Base-by-base conservation (phyloP, 1,140 invertebrate species). In the Medauroidea extradentata region DNA sequence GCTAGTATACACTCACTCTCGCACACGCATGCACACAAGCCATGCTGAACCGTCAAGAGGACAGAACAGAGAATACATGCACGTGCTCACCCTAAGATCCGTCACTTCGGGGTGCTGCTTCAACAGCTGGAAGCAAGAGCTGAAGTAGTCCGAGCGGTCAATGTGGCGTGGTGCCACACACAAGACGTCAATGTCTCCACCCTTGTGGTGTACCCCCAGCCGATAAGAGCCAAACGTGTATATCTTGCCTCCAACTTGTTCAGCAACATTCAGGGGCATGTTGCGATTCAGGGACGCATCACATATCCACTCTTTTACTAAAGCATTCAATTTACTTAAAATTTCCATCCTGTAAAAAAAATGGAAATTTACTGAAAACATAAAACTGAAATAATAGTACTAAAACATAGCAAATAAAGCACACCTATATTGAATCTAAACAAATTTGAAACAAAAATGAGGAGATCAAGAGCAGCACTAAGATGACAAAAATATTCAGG, bases 111-210 rank as follows among this genome's bases (percentile, higher is more conserved):
- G 78, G 70, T 96, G 91, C 66, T 86, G 78, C 72, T 91, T 94
- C 2, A 99, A 77, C 48, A 96, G 77, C 50, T 98, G 92, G 74
- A 90, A 92, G 77, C 99, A 99, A 0, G 92, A 90, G 11, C 84
- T 79, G 74, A 99, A 99, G 77, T 99, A 99, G 77, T 99, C 98
- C 1, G 80, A 73, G 48, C 98, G 81, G 65, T 93, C 89, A 48
- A 99, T 91, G 75, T 99, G 96, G 59, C 95, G 81, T 2, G 98
- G 98, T 24, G 93, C 96, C 34, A 99, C 95, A 79, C 96, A 98
- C 0, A 99, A 74, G 0, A 97, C 96, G 81, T 99, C 98, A 71
- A 99, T 99, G 87, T 99, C 98, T 67, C 96, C 97, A 43, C 96
- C 94, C 81, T 89, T 88, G 67, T 92, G 95, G 75, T 99, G 95